Evolutionary conservation across 2,888 invertebrate genomes (phyloP), one percentile per base, ranked within the genome.

Genomic region (Antheraea yamamai): DNA sequence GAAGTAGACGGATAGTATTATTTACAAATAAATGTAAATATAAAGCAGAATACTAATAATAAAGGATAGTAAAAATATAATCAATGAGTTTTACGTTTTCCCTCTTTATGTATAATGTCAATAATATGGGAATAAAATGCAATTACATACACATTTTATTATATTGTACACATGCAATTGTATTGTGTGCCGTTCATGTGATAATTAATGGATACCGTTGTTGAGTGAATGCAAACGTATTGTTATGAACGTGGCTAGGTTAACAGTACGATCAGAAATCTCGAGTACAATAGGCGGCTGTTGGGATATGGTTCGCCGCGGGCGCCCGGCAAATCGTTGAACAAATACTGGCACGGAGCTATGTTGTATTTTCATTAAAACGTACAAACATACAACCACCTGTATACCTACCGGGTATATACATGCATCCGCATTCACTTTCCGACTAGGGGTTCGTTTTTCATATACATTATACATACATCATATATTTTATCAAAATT

Each of bases 361-460:
- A 77, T 86, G 84, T 85, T 88, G 86, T 87, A 82, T 86, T 87
- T 86, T 85, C 86, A 88, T 87, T 87, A 86, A 81, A 80, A 79
- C 77, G 81, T 77, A 83, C 83, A 86, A 85, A 85, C 85, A 84
- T 66, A 77, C 76, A 76, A 76, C 75, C 81, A 81, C 79, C 79
- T 81, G 80, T 77, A 77, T 78, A 75, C 16, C 52, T 52, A 52
- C 64, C 35, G 35, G 2, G 12, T 73, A n/a, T 52, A 61, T 47
- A 39, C 8, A 39, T 30, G 26, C n/a, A 70, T n/a, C 39, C 55
- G 23, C 52, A 71, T 6, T 35, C 52, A 30, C 64, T 66, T 66
- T 30, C 30, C 4, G 16, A 30, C 64, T 30, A 16, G 1, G 0
- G 7, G 30, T 30, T 30, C 23, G 10, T 10, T 4, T 61, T 23